A percentile compares a stretch with the other conserved stretches of the same genome.
These are phyloP conservation scores for Hystrix brachyura DNA, from an alignment of 2,113 vertebrate genomes.

Conservation along the genomic window DNA sequence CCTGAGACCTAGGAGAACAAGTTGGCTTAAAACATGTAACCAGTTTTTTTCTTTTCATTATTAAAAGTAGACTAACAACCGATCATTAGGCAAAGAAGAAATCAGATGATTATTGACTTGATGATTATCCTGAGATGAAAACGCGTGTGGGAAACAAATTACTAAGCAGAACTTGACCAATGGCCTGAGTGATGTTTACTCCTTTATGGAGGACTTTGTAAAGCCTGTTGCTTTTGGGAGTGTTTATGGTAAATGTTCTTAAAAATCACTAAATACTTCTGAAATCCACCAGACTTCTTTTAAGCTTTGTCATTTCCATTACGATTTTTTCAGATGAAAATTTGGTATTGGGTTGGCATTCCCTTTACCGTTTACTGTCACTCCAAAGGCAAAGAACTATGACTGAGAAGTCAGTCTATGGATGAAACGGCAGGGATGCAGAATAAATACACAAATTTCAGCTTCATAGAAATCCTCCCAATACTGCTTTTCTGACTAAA, in stretches of 20 bases:
- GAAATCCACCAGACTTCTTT: conserved; percentile 75
- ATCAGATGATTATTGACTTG: too few species aligned
- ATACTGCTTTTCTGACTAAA: conserved; percentile 70
- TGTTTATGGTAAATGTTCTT: conserved; percentile 78
- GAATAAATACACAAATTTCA: conserved; percentile 5
- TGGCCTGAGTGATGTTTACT: conserved; percentile 77
- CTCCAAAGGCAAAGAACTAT: not conserved
- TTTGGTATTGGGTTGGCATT: conserved; percentile 75
- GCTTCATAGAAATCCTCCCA: conserved; percentile 67
- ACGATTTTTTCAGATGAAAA: conserved; percentile 78
- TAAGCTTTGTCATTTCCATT: conserved; percentile 77
- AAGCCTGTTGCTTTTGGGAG: conserved; percentile 82
- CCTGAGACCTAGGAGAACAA: too few species aligned
- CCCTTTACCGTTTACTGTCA: conserved; percentile 74
- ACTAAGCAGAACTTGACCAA: conserved; percentile 69
- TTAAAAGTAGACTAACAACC: too few species aligned
- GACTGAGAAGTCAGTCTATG: conserved; percentile 24
- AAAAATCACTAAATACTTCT: conserved; percentile 2
- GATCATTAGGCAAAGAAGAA: too few species aligned
- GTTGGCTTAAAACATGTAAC: too few species aligned
- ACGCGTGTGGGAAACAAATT: conserved; percentile 70
- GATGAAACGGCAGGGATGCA: conserved; percentile 37
- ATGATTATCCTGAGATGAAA: conserved; percentile 70
- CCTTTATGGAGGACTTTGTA: conserved; percentile 71
- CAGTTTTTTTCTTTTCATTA: too few species aligned